A percentile compares a stretch with the other conserved stretches of the same genome.
Evolutionary conservation across 2,888 invertebrate species (phyloP).

Genomic region (Anodontia alba): DNA sequence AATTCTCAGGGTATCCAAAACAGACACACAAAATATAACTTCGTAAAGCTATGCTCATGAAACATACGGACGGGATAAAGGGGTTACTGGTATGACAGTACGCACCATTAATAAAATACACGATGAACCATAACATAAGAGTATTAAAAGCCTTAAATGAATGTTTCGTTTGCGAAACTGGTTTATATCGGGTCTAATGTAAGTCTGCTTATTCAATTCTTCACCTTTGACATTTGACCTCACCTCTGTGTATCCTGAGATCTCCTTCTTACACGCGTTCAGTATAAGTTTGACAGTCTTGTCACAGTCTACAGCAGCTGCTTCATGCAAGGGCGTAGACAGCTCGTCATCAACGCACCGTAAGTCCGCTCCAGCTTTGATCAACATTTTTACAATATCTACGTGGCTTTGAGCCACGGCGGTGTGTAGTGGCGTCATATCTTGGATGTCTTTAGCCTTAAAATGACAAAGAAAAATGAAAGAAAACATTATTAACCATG

Average conservation of each 20-base stretch:
- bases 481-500: not conserved
- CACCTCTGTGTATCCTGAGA: not conserved
- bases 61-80: no score
- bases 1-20: no score
- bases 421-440: constrained; percentile 58
- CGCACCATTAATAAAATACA: no score
- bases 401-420: constrained; percentile 47
- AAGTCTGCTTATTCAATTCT: no score
- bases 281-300: constrained; percentile 50
- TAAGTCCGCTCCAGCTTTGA: constrained; percentile 46
- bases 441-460: constrained; percentile 51
- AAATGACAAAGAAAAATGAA: not conserved
- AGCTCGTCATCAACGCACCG: constrained; percentile 45
- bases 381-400: constrained; percentile 47
- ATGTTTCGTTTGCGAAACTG: no score
- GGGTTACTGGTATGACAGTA: no score
- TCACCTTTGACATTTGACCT: no score
- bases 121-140: no score
- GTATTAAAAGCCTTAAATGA: no score
- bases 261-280: constrained; percentile 30
- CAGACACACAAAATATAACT: no score
- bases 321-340: constrained; percentile 55
- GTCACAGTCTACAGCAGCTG: constrained; percentile 45
- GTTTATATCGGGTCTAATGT: no score
- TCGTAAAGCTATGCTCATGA: no score